Conservation (phyloP, 2,888 invertebrate species). For the Xestia xanthographa region DNA sequence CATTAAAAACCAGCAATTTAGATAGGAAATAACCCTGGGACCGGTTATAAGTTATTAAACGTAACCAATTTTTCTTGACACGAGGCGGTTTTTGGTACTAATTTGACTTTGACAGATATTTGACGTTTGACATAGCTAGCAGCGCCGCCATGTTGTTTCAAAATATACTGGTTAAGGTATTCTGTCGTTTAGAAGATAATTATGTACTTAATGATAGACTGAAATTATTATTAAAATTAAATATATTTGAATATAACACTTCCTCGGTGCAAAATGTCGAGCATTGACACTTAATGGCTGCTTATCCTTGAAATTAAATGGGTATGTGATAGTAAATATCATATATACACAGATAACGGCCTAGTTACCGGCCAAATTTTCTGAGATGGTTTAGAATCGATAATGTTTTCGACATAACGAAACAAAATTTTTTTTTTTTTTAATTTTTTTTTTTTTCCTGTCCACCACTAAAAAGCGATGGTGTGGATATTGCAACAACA, state of each 20-base stretch:
- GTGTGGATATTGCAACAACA: no score
- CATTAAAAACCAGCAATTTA: conserved; percentile 64
- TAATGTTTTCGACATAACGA: no score
- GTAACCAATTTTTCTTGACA: conserved; percentile 4
- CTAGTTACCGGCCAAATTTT: no score
- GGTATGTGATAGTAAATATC: conserved; percentile 5
- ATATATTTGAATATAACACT: conserved; percentile 43
- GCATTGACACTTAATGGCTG: conserved; percentile 45
- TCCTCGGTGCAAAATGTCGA: conserved; percentile 57
- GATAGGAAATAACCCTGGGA: conserved; percentile 60
- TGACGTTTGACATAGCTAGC: neutral
- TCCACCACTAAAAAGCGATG: no score
- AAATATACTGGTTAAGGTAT: neutral
- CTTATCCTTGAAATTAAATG: conserved; percentile 39
- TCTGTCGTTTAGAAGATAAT: conserved; percentile 30
- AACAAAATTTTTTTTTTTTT: no score
- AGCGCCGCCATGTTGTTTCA: conserved; percentile 11
- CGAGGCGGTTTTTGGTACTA: conserved; percentile 10
- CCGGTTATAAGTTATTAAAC: conserved; percentile 40
- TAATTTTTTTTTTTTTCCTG: no score
- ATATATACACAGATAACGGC: no score
- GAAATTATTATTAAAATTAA: conserved; percentile 24
- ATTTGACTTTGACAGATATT: neutral
- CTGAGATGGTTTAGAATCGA: no score
- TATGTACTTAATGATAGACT: conserved; percentile 24